These are phyloP conservation scores for Zele albiditarsus DNA, from an alignment of 2,888 invertebrate genomes.

Conservation along the genomic window DNA sequence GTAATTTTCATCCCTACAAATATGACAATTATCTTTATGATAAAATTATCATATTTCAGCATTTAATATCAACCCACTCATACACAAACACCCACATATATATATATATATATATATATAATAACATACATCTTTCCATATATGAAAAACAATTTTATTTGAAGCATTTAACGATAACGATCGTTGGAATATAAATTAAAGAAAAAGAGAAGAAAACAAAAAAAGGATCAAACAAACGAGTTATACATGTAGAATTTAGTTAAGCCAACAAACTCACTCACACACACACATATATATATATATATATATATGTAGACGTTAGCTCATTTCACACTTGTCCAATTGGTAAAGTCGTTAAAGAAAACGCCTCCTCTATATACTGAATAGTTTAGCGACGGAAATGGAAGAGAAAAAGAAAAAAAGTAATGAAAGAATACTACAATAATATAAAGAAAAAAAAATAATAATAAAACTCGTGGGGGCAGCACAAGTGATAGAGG, in stretches of 20 bases:
- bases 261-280: neutral
- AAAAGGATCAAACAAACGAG: neutral
- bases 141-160: neutral
- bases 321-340: conserved; percentile 1
- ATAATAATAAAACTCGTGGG: neutral
- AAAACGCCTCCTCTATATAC: conserved; percentile 3
- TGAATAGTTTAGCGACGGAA: neutral
- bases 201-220: neutral
- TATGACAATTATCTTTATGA: too few species aligned
- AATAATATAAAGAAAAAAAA: neutral
- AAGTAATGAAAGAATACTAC: neutral
- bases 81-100: neutral
- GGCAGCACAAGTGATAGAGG: neutral
- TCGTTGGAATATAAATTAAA: neutral
- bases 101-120: too few species aligned
- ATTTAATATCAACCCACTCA: neutral
- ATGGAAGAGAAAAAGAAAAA: too few species aligned
- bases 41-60: too few species aligned
- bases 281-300: neutral
- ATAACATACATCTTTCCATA: neutral
- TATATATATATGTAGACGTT: neutral
- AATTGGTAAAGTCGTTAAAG: conserved; percentile 3
- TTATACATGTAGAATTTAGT: neutral
- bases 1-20: too few species aligned
- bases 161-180: neutral